phyloP scores from a whole-genome alignment of 2,113 vertebrate genomes.

The Chrysemys picta region DNA sequence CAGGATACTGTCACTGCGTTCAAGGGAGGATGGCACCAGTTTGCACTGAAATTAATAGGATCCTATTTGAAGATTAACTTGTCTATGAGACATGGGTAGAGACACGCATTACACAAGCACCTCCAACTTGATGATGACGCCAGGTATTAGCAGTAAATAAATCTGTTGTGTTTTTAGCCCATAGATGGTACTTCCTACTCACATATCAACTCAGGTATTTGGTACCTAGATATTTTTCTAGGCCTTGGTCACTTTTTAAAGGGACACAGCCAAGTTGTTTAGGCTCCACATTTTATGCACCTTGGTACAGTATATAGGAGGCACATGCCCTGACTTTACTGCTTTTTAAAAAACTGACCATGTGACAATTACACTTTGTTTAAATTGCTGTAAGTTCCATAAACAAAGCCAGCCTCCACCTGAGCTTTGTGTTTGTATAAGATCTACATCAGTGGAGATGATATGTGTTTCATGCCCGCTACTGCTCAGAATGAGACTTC shows the following conservation, averaged over 20 bases:
- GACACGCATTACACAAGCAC: not conserved
- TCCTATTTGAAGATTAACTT: not conserved
- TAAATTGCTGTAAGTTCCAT: not conserved
- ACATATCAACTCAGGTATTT: not conserved
- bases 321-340: not conserved
- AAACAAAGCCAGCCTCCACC: not conserved
- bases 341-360: not conserved
- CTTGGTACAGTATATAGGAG: not conserved
- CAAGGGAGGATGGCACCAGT: accelerated
- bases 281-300: not conserved
- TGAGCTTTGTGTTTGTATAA: not conserved
- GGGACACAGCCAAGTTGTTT: not conserved
- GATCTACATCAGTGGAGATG: not conserved
- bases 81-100: not conserved
- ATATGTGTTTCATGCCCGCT: accelerated
- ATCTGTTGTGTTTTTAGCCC: not conserved
- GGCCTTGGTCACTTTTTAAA: not conserved
- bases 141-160: not conserved
- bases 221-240: not conserved
- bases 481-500: not conserved
- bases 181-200: conserved; percentile 8
- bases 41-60: not conserved
- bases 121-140: not conserved
- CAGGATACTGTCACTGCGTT: not conserved
- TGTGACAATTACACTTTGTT: not conserved